These are phyloP conservation scores for Sylvia atricapilla DNA, from an alignment of 2,113 vertebrate genomes.

Conservation along the genomic window DNA sequence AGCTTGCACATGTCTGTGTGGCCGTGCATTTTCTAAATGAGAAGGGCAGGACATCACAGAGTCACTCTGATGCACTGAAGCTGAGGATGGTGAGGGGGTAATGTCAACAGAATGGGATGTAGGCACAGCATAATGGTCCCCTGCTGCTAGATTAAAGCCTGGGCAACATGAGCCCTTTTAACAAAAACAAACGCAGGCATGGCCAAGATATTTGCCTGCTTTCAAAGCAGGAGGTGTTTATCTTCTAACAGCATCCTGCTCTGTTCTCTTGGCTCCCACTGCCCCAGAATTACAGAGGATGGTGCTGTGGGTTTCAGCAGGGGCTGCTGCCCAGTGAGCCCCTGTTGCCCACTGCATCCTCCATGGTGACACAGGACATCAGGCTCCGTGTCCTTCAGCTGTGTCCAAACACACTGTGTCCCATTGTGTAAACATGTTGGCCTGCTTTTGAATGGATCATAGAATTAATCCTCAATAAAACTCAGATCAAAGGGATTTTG, in stretches of 20 bases:
- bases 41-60: neutral
- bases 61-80: neutral
- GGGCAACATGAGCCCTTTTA: constrained; percentile 18
- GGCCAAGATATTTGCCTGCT: constrained; percentile 11
- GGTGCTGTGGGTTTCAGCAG: neutral
- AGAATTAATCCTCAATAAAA: neutral
- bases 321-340: neutral
- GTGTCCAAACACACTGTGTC: accelerated
- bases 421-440: neutral
- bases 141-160: constrained; percentile 64
- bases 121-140: constrained; percentile 22
- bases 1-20: neutral
- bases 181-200: constrained; percentile 4
- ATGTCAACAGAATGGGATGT: neutral
- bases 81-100: neutral
- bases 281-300: neutral
- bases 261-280: neutral
- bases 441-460: neutral
- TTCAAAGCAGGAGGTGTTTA: constrained; percentile 49
- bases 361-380: neutral
- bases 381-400: accelerated
- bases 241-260: constrained; percentile 10
- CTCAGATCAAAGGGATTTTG: neutral
- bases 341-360: neutral
- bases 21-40: neutral